Evolutionary conservation across 1,140 invertebrate genomes (phyloP).

Genomic region (Microvelia longipes): DNA sequence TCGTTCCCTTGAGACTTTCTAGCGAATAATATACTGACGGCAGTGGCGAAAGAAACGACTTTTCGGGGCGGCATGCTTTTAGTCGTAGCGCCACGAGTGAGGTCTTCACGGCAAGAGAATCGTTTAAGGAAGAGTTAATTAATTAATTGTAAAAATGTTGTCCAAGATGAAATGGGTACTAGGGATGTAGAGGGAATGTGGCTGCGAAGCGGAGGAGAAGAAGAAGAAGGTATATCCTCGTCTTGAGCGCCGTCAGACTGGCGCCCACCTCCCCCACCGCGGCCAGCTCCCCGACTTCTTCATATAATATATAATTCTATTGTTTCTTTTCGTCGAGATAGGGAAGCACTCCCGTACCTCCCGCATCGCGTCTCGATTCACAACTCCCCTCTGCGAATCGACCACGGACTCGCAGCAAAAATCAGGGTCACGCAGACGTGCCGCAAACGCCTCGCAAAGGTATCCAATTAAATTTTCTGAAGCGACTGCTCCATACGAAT

Average conservation of each 20-base stretch:
- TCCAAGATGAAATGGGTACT: neutral
- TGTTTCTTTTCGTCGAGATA: neutral
- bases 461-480: neutral
- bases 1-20: too few relatives aligned
- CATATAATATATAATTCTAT: neutral
- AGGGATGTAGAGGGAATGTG: neutral
- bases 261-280: too few relatives aligned
- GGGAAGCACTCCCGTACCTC: neutral
- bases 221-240: neutral
- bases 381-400: neutral
- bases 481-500: too few relatives aligned
- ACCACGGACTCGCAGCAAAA: neutral
- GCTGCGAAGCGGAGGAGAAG: neutral
- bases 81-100: neutral
- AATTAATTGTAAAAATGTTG: neutral
- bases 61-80: neutral
- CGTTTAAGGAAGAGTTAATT: neutral
- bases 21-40: too few relatives aligned
- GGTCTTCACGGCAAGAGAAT: neutral
- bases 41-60: neutral
- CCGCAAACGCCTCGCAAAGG: neutral
- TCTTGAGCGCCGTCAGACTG: neutral
- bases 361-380: neutral
- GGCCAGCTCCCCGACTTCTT: neutral
- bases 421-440: neutral